Evolutionary conservation across 2,888 invertebrate species (phyloP), one percentile per base, ranked within the genome.

Genomic region (Aphelenchoides bicaudatus): DNA sequence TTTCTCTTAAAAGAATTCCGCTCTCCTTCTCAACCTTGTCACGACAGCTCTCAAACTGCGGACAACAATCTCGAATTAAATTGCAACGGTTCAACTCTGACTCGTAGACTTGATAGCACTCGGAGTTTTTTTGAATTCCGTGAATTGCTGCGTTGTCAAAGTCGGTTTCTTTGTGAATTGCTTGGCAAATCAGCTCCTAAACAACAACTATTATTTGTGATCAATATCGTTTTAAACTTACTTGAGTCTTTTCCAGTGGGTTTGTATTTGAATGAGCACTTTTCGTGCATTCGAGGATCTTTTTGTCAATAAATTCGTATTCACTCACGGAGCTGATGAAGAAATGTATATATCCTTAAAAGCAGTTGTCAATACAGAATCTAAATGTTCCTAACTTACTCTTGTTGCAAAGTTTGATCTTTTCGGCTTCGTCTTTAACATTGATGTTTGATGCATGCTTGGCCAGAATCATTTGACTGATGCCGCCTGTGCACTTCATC

Each of bases 21-120:
- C n/a, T 57, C 19, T 56, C 56, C 16, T 27, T 27, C 56, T 56
- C 56, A 4, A 30, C 56, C 39, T 56, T 56, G 10, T 23, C 56
- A 5, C 28, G 56, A 25, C 56, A 56, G 27, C 56, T 56, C 10
- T 51, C 47, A 37, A 31, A 59, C 27, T 59, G 48, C 34, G 59
- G 59, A 31, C 59, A 59, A 30, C 59, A 59, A 25, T 48, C 50
- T 23, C 43, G 27, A 2, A 59, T 23, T 19, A 59, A 31, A 21
- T 59, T 56, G 48, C 59, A 59, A 8, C 59, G 59, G 27, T 34
- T 25, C 6, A 59, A 29, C n/a, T 60, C 39, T 8, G 28, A 23
- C 10, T 31, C 47, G 46, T 48, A 59, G 5, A 46, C 39, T 23
- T 30, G 31, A 8, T 39, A 37, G 19, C 59, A 59, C 21, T 59